Evolutionary conservation across 2,888 invertebrate species (phyloP), one percentile per base, ranked within the genome.

Genomic region (Margaritifera margaritifera): DNA sequence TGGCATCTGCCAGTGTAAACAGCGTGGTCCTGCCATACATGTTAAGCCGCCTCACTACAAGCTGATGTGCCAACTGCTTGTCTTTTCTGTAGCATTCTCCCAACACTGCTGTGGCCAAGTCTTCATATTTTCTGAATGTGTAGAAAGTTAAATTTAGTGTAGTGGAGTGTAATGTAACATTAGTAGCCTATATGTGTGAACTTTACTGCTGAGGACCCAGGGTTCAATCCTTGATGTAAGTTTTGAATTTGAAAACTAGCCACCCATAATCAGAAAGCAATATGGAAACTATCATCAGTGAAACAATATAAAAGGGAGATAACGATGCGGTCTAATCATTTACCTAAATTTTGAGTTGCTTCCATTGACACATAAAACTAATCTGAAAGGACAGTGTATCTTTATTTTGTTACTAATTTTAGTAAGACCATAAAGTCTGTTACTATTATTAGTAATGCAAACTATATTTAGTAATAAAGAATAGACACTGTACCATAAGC

Each of bases 31-130:
- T 69, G 6, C 88, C 89, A 82, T 85, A 89, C 31, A 73, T 72
- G 8, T 71, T 69, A 20, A 87, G 77, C 65, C 80, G 76, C 20
- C 89, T 73, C 19, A 85, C 80, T 31, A 90, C 77, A 56, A 89
- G 78, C 59, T 81, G 74, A 63, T 87, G 87, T 2, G 89, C 75
- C 66, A 83, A 73, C 56, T 68, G 61, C 70, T 88, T 86, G 78
- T 88, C 85, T 51, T 80, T 76, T 53, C 78, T 69, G 77, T 88
- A 88, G 67, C 89, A 89, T 62, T 85, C 85, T 8, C 82, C 80
- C 67, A 90, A 67, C 4, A 89, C 86, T 20, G 83, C 83, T 6
- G 81, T 74, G 4, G 89, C 87, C 61, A 85, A 75, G 53, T 79
- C 73, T 72, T 90, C 89, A 78, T 85, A 88, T 55, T 78, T 73